Evolutionary conservation across 2,888 invertebrate species (phyloP).

Genomic region (Strigamia maritima): DNA sequence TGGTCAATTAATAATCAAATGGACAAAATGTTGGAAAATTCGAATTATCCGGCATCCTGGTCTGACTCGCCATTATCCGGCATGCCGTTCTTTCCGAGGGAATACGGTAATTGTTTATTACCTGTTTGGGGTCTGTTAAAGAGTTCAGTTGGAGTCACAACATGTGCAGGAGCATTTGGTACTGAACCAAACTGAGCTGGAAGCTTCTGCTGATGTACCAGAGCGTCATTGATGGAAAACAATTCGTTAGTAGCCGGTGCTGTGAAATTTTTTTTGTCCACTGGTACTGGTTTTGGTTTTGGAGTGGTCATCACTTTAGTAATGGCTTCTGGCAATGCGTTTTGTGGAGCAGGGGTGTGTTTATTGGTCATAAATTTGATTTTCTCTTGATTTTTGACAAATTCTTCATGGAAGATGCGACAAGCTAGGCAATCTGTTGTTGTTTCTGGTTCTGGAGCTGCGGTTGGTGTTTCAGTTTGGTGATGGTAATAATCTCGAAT

Average conservation of each 20-base stretch:
- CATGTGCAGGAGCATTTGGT: background rate
- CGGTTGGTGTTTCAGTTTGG: background rate
- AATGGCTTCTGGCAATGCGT: background rate
- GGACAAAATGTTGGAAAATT: no score
- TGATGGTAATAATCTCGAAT: background rate
- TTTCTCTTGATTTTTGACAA: slow-evolving; percentile 3
- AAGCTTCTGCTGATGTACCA: background rate
- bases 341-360: background rate
- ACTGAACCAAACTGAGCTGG: background rate
- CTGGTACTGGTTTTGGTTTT: background rate
- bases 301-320: background rate
- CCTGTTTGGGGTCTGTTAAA: background rate
- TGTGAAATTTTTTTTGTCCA: background rate
- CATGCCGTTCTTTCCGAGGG: no score
- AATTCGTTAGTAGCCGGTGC: slow-evolving; percentile 4
- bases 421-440: slow-evolving; percentile 31
- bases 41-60: no score
- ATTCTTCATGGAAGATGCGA: slow-evolving; percentile 25
- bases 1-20: no score
- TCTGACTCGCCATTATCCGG: no score
- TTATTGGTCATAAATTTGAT: background rate
- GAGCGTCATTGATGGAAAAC: slow-evolving; percentile 19
- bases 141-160: background rate
- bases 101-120: background rate
- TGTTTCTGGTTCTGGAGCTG: background rate